These are phyloP conservation scores for Mesoclemmys tuberculata DNA, from an alignment of 2,113 vertebrate genomes.

Conservation along the genomic window DNA sequence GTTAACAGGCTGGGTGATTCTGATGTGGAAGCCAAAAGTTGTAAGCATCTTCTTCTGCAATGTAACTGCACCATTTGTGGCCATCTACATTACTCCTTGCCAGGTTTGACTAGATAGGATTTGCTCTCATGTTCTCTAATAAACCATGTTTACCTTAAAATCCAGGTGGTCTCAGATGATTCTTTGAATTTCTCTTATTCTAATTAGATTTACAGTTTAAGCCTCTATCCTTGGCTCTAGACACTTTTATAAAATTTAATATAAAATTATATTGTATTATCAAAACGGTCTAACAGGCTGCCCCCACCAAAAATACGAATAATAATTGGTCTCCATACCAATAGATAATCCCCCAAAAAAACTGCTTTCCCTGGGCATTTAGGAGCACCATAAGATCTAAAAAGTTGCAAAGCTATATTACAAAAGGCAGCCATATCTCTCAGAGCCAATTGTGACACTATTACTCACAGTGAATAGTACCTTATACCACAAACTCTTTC, in stretches of 20 bases:
- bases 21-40: conserved; percentile 12
- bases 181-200: neutral
- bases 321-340: neutral
- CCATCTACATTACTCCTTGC: neutral
- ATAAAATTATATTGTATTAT: neutral
- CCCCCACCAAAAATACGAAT: neutral
- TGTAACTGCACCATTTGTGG: neutral
- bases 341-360: neutral
- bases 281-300: neutral
- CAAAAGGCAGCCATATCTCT: neutral
- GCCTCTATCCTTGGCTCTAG: neutral
- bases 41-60: neutral
- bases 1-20: conserved; percentile 44
- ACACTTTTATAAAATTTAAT: neutral
- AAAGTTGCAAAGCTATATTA: neutral
- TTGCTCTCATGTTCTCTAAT: neutral
- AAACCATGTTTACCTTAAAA: neutral
- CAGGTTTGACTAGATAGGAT: neutral
- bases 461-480: neutral
- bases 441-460: neutral
- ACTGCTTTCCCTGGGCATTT: neutral
- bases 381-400: neutral
- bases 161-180: neutral
- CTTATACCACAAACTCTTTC: neutral
- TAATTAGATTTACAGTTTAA: neutral